phyloP scores from a whole-genome alignment of 2,888 invertebrate genomes.

The Argyresthia albistria region DNA sequence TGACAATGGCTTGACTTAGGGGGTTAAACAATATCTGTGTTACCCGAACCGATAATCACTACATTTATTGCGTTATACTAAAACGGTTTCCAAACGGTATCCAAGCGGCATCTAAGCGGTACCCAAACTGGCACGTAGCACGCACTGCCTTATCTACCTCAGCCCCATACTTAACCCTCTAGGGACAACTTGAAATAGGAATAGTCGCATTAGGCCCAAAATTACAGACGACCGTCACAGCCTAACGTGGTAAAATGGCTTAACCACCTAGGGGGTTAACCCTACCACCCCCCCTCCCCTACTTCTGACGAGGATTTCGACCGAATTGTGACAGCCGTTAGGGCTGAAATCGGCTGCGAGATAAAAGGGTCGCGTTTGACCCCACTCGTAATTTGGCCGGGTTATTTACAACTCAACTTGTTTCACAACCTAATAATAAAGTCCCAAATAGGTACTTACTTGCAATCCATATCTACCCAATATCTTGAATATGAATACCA shows the following conservation, averaged over 20 bases:
- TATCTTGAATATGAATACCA: too few species aligned
- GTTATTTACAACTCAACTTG: too few species aligned
- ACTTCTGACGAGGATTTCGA: constrained; percentile 11
- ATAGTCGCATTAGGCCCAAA: constrained; percentile 71
- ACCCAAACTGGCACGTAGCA: too few species aligned
- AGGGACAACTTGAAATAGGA: constrained; percentile 68
- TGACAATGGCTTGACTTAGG: too few species aligned
- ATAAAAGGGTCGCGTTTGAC: constrained; percentile 53
- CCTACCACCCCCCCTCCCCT: constrained; percentile 39
- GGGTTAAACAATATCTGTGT: too few species aligned
- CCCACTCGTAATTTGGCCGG: constrained; percentile 32
- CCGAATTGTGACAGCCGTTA: constrained; percentile 11
- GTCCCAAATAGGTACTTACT: too few species aligned
- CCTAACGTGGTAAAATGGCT: constrained; percentile 68
- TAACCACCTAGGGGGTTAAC: constrained; percentile 62
- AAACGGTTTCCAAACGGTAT: too few species aligned
- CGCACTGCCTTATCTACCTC: constrained; percentile 44
- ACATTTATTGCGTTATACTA: too few species aligned
- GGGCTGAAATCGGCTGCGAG: neutral
- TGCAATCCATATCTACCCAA: too few species aligned
- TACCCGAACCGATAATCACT: too few species aligned
- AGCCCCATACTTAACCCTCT: constrained; percentile 58
- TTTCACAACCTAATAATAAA: neutral
- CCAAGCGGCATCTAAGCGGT: too few species aligned
- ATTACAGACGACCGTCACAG: constrained; percentile 70